phyloP scores from a whole-genome alignment of 92 coral and sea anemone genomes.

The Hydrozoanthus gracilis region DNA sequence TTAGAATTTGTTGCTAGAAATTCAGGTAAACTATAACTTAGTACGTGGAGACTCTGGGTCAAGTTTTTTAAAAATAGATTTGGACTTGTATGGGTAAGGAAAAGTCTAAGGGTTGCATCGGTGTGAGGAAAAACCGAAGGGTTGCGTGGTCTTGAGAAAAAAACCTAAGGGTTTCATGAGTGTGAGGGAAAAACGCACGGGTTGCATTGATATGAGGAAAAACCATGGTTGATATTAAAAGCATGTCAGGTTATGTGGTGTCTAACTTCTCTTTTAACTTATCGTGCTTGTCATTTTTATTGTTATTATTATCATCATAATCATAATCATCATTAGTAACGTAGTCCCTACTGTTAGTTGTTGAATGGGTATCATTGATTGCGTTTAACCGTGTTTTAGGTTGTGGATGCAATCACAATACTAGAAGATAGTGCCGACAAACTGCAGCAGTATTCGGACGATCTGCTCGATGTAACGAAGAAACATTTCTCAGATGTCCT shows the following conservation, averaged over 20 bases:
- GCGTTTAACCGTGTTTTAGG: constrained; percentile 42
- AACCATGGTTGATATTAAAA: no score
- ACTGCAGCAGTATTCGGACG: constrained; percentile 84
- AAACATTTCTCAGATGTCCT: constrained; percentile 89
- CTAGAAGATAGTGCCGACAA: constrained; percentile 95
- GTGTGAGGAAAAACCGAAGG: no score
- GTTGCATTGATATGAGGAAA: no score
- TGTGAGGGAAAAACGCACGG: no score
- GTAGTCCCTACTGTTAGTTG: not conserved
- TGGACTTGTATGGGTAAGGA: no score
- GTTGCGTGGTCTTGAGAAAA: no score
- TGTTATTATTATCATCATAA: not conserved
- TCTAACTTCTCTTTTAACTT: not conserved
- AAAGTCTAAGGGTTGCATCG: no score
- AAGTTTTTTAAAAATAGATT: no score
- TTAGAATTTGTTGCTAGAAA: not conserved
- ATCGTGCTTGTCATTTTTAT: not conserved
- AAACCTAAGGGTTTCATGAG: no score
- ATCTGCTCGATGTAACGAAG: constrained; percentile 74
- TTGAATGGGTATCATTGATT: no score
- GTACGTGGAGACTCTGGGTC: no score
- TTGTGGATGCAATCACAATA: constrained; percentile 77
- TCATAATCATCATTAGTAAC: not conserved
- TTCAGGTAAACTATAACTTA: not conserved
- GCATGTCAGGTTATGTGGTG: no score